Evolutionary conservation across 1,140 invertebrate genomes (phyloP), one percentile per base, ranked within the genome.

Genomic region (Calephelis virginiensis): DNA sequence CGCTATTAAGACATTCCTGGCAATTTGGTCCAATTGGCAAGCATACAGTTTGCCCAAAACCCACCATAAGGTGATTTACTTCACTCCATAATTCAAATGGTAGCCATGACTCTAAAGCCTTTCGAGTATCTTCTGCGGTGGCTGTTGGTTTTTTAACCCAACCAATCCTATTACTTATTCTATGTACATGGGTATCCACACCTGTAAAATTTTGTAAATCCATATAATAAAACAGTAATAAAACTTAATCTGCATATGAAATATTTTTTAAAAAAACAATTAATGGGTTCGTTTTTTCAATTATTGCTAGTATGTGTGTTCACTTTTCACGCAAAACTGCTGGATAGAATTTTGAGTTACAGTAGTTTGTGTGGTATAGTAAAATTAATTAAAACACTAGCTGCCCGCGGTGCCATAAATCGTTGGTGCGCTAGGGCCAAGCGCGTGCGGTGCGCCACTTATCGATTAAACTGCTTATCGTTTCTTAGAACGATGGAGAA

Each of bases 141-240:
- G 96, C 97, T 7, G 96, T 95, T 17, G 90, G 72, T 72, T 94
- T 95, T 37, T 86, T 92, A 0, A 96, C 93, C 98, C 98, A 99
- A 12, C 94, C 93, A 49, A 99, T 92, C 71, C 98, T 93, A 86
- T 99, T 98, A 8, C 94, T 94, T 72, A 99, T 98, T 68, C 98
- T 93, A 87, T 99, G 98, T 7, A 99, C 98, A 92, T 99, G 98
- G n/a, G 97, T 98, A 85, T 99, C 98, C 0, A 99, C 98, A 59
- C 96, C 95, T 95, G 79, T 50, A 88, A 85, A 17, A 68, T 38
- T 59, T 61, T 45, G 59, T 8, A 63, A 2, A 7, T 48, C 0
- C 28, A 48, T 17, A 67, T 12, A 48, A 48, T 43, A 43, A 8
- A 8, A 6, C 40, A 17, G 17, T 17, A 17, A 17, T 17, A 28